These are phyloP conservation scores for Nesidiocoris tenuis DNA, from an alignment of 2,888 invertebrate species.

Conservation along the genomic window DNA sequence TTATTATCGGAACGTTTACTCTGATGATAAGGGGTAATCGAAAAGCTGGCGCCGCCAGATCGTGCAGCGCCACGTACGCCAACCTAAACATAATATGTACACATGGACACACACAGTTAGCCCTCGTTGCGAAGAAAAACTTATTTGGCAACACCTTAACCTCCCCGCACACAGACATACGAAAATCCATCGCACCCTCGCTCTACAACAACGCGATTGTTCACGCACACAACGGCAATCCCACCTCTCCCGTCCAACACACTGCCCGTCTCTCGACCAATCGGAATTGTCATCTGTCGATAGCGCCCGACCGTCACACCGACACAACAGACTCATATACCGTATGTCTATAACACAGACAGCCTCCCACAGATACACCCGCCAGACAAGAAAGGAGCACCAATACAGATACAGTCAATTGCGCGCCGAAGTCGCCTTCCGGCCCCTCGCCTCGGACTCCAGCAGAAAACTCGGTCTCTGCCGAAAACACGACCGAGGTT, in stretches of 20 bases:
- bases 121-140: not conserved
- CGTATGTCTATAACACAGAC: too few species aligned
- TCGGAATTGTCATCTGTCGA: slow-evolving; percentile 21
- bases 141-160: slow-evolving; percentile 5
- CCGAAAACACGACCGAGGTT: not conserved
- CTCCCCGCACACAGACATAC: too few species aligned
- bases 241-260: too few species aligned
- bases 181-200: not conserved
- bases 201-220: not conserved
- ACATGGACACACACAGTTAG: not conserved
- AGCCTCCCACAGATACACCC: too few species aligned
- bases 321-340: not conserved
- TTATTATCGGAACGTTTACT: slow-evolving; percentile 2
- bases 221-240: not conserved
- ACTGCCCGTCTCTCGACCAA: not conserved
- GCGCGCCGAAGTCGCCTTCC: not conserved
- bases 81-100: not conserved
- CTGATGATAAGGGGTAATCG: slow-evolving; percentile 2
- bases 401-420: not conserved
- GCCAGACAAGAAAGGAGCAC: too few species aligned
- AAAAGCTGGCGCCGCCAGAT: not conserved
- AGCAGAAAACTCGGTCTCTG: not conserved
- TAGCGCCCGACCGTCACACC: too few species aligned
- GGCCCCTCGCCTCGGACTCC: not conserved
- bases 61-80: not conserved